These are phyloP conservation scores for Drosophila ezoana DNA, from an alignment of 2,888 invertebrate genomes.

Conservation along the genomic window DNA sequence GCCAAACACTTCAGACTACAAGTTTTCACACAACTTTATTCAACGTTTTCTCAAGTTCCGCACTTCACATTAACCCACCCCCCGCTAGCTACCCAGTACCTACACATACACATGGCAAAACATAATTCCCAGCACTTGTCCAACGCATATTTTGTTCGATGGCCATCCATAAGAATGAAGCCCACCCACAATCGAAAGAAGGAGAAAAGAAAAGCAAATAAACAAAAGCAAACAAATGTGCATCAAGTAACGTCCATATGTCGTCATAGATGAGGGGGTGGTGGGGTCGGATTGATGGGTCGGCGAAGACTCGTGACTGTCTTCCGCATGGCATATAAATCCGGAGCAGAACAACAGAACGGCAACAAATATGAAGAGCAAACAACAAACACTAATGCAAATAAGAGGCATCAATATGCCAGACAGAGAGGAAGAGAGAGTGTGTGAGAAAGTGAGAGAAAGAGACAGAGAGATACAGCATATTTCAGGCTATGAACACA, in stretches of 20 bases:
- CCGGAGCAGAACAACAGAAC: constrained; percentile 54
- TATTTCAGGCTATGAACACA: constrained; percentile 26
- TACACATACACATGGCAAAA: constrained; percentile 7
- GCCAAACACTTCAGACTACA: constrained; percentile 18
- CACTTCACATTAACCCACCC: constrained; percentile 13
- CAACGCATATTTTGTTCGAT: constrained; percentile 68
- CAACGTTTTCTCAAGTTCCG: constrained; percentile 29
- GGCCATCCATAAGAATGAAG: constrained; percentile 58
- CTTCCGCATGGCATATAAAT: constrained; percentile 50
- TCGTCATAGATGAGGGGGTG: constrained; percentile 38
- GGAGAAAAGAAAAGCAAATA: constrained; percentile 53
- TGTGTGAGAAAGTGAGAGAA: not conserved
- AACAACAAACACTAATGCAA: constrained; percentile 76
- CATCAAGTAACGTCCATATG: constrained; percentile 70
- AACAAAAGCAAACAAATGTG: constrained; percentile 73
- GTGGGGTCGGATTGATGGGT: not conserved
- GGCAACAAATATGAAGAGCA: constrained; percentile 74
- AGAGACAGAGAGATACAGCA: constrained; percentile 20
- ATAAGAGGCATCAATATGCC: constrained; percentile 73
- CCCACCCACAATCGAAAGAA: constrained; percentile 2
- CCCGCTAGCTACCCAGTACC: not conserved
- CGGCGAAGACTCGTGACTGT: constrained; percentile 39
- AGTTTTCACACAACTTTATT: constrained; percentile 12
- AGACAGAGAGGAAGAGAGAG: constrained; percentile 10
- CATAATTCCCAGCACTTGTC: constrained; percentile 67